Evolutionary conservation across 2,888 invertebrate genomes (phyloP), one percentile per base, ranked within the genome.

Genomic region (Spatulosminthurus flaviceps): DNA sequence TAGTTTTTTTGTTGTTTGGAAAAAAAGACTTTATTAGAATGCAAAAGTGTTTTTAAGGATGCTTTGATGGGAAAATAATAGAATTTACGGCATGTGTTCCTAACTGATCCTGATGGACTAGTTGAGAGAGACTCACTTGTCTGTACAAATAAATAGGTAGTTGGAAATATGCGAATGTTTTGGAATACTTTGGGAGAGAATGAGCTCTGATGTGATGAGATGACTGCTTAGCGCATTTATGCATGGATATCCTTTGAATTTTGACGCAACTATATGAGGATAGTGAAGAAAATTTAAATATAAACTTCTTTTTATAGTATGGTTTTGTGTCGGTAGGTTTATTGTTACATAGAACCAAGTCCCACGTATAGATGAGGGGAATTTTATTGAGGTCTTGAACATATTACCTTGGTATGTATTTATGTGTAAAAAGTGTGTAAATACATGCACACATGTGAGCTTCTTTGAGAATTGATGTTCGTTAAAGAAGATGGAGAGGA

Each of bases 401-500:
- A 51, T 51, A 51, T 51, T 51, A 19, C 51, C 19, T 51, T 11
- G 2, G 16, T 51, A 19, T 51, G 9, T 51, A n/a, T n/a, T n/a
- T n/a, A n/a, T n/a, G n/a, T n/a, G n/a, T n/a, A n/a, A n/a, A n/a
- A n/a, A n/a, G n/a, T n/a, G n/a, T 19, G 19, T 51, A 51, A 51
- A 51, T 19, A 2, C 9, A 1, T 51, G 1, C n/a, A 13, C 7
- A 51, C 51, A 19, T 51, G 5, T 16, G 16, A 19, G 51, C n/a
- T 19, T 19, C n/a, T 13, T 51, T 51, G 51, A 51, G 51, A 51
- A 51, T 51, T 51, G 51, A 51, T 51, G 51, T 51, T 51, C 16
- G 51, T 51, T 51, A 71, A 29, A 71, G 21, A 71, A 29, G 51
- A 73, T 7, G 60, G 43, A 21, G 74, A 74, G 74, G 61, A 74